Evolutionary conservation across 2,888 invertebrate species (phyloP).

Genomic region (Chymomyza procnemis): DNA sequence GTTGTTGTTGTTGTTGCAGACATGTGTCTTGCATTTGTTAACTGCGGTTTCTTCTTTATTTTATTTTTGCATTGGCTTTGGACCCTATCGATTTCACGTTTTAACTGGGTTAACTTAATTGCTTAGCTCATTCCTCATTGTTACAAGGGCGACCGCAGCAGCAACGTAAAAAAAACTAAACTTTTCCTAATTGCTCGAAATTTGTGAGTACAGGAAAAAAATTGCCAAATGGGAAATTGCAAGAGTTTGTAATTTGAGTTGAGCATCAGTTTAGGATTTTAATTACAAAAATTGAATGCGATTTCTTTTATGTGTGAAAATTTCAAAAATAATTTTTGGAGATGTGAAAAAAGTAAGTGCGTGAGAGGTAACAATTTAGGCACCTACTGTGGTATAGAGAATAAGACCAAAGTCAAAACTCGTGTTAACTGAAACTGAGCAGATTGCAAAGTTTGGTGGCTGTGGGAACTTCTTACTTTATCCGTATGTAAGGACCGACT

Average conservation of each 20-base stretch:
- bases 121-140: constrained; percentile 12
- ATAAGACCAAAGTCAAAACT: too few species aligned
- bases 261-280: not conserved
- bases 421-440: too few species aligned
- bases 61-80: constrained; percentile 25
- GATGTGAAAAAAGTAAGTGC: too few species aligned
- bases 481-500: too few species aligned
- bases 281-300: not conserved
- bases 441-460: too few species aligned
- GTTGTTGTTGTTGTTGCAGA: constrained; percentile 11
- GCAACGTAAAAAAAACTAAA: constrained; percentile 22
- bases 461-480: too few species aligned
- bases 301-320: too few species aligned
- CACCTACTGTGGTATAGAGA: too few species aligned
- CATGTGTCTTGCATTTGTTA: constrained; percentile 12
- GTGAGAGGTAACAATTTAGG: too few species aligned
- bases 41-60: not conserved
- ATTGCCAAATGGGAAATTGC: not conserved
- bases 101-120: constrained; percentile 43
- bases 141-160: not conserved
- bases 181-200: constrained; percentile 15
- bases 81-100: constrained; percentile 53
- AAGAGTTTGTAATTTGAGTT: not conserved
- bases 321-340: too few species aligned
- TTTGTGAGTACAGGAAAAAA: constrained; percentile 16